Evolutionary conservation across 2,888 invertebrate species (phyloP).

Genomic region (Barypeithes pellucidus): DNA sequence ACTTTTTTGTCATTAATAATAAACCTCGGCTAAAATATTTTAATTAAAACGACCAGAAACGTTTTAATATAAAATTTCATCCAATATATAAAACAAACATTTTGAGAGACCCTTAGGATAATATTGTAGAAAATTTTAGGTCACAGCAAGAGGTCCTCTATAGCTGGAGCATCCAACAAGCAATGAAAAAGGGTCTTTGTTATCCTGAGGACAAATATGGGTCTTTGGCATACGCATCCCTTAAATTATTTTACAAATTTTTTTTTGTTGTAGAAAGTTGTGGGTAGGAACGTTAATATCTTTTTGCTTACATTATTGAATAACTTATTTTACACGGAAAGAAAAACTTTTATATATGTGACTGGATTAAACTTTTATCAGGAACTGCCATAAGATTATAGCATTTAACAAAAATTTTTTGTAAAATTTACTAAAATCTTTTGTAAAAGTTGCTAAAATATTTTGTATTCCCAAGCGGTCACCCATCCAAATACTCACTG

Average conservation of each 20-base stretch:
- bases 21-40: background rate
- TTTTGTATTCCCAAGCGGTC: too few species aligned
- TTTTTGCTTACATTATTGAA: too few species aligned
- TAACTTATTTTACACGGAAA: too few species aligned
- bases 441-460: too few species aligned
- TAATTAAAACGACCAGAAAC: conserved; percentile 5
- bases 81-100: conserved; percentile 23
- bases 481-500: too few species aligned
- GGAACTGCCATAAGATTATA: too few species aligned
- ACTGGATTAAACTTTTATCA: too few species aligned
- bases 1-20: background rate
- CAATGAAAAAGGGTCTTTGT: conserved; percentile 17
- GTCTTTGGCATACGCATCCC: conserved; percentile 10
- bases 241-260: conserved; percentile 31
- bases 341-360: too few species aligned
- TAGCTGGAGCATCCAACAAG: conserved; percentile 6
- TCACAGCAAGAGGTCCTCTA: conserved; percentile 24
- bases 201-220: conserved; percentile 25
- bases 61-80: conserved; percentile 14
- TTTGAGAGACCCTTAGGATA: conserved; percentile 18
- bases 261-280: conserved; percentile 10
- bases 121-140: conserved; percentile 34
- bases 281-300: background rate
- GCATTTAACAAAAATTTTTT: too few species aligned
- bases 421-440: too few species aligned